Evolutionary conservation across 2,797 vertebrate species (phyloP), one percentile per base, ranked within the genome.

Genomic region (Taeniopygia guttata): DNA sequence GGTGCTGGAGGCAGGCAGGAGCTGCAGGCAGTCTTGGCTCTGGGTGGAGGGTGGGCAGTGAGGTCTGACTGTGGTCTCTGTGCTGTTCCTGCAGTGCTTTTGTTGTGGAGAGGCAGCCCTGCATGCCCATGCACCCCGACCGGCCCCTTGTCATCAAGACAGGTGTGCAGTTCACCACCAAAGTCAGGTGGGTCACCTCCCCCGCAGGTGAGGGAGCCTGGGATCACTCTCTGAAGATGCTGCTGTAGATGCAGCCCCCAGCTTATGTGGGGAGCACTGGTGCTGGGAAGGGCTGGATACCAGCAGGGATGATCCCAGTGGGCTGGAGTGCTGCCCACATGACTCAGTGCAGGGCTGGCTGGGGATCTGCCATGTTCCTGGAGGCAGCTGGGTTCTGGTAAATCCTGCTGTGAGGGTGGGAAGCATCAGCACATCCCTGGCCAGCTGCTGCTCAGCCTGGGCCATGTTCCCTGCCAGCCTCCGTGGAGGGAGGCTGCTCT

Each of bases 121-220:
- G 99, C 87, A 99, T 99, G 99, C 99, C 99, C 72, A 99, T 99
- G 99, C 99, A 99, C 87, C 99, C 99, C 0, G 99, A 99, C 98
- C 98, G 99, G 87, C 99, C 99, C 6, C 96, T 99, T 10, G 99
- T 99, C 95, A 99, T 99, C 95, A 99, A 99, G 97, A 99, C 99
- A 0, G 99, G 99, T 0, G 99, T 99, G 67, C 99, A 99, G 98
- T 99, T 99, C 96, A 99, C 99, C 95, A 99, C 99, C 55, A 99
- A 99, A 99, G 99, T 99, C 97, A 99, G 99, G 99, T 99, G 90
- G 70, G 98, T 95, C 17, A 0, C 42, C 5, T 29, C 6, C 38
- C 54, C 9, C 1, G 14, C 0, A 4, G 75, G 49, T 11, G 20
- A 4, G 32, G 79, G 46, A 26, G 29, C 6, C 17, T 5, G 7